Evolutionary conservation across 2,888 invertebrate genomes (phyloP).

Genomic region (Andrena haemorrhoa): DNA sequence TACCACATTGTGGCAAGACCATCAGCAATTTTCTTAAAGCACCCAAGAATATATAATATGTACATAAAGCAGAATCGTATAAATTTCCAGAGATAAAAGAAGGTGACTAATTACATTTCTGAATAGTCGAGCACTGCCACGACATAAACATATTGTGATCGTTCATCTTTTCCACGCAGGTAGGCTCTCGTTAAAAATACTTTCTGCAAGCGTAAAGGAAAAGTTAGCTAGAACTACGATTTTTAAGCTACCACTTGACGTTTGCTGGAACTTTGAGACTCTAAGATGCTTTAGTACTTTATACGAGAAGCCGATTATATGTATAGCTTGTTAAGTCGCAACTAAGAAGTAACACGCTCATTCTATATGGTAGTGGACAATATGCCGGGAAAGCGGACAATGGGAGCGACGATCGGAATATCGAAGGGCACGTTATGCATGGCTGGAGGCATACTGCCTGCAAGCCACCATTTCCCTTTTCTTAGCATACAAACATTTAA

Average conservation of each 20-base stretch:
- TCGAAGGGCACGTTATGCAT: constrained; percentile 8
- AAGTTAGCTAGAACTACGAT: constrained; percentile 19
- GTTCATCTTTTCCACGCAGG: neutral
- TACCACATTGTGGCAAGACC: too few species aligned
- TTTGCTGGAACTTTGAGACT: constrained; percentile 33
- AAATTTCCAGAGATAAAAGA: neutral
- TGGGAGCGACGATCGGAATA: constrained; percentile 32
- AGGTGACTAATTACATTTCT: neutral
- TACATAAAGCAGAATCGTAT: neutral
- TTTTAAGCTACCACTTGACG: constrained; percentile 37
- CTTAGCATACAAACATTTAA: too few species aligned
- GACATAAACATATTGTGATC: constrained; percentile 6
- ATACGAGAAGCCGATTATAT: constrained; percentile 71
- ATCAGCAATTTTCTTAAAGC: too few species aligned
- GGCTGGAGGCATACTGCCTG: neutral
- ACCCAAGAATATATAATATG: too few species aligned
- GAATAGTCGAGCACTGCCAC: neutral
- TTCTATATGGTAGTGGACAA: constrained; percentile 34
- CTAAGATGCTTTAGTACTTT: constrained; percentile 51
- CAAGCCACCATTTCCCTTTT: neutral
- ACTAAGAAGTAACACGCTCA: constrained; percentile 64
- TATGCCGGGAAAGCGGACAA: constrained; percentile 34
- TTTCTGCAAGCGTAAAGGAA: neutral
- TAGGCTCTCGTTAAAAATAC: constrained; percentile 4
- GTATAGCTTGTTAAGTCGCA: constrained; percentile 68